phyloP scores from a whole-genome alignment of 2,888 invertebrate genomes.

The Eupithecia insigniata region DNA sequence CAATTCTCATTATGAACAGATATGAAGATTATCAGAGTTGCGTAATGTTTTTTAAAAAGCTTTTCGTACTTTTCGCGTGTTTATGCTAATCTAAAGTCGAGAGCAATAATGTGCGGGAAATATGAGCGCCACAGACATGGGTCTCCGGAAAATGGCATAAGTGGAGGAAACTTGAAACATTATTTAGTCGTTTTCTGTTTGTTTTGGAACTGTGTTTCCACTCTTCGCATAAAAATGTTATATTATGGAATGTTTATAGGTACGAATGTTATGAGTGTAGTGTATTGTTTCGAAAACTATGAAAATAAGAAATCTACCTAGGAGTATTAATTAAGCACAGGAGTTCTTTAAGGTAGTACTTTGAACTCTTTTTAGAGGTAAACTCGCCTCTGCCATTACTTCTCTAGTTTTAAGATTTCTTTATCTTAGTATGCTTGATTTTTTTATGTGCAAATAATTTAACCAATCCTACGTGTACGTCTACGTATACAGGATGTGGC shows the following conservation, averaged over 20 bases:
- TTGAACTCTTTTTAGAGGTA: neutral
- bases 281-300: neutral
- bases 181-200: conserved; percentile 61
- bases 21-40: conserved; percentile 57
- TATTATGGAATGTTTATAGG: conserved; percentile 8
- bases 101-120: conserved; percentile 65
- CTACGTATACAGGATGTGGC: no score
- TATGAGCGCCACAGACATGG: conserved; percentile 60
- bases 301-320: neutral
- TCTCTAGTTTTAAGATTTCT: neutral
- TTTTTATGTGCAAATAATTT: neutral
- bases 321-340: neutral
- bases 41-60: conserved; percentile 65
- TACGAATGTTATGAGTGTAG: neutral
- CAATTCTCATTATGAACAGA: conserved; percentile 52
- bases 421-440: neutral
- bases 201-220: conserved; percentile 47
- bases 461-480: neutral
- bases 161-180: conserved; percentile 65
- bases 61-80: conserved; percentile 62
- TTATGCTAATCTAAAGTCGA: conserved; percentile 66
- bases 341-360: neutral
- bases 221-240: conserved; percentile 17
- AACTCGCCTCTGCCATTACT: neutral
- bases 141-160: conserved; percentile 64